phyloP scores from a whole-genome alignment of 2,888 invertebrate genomes.

The Agrochola lota region DNA sequence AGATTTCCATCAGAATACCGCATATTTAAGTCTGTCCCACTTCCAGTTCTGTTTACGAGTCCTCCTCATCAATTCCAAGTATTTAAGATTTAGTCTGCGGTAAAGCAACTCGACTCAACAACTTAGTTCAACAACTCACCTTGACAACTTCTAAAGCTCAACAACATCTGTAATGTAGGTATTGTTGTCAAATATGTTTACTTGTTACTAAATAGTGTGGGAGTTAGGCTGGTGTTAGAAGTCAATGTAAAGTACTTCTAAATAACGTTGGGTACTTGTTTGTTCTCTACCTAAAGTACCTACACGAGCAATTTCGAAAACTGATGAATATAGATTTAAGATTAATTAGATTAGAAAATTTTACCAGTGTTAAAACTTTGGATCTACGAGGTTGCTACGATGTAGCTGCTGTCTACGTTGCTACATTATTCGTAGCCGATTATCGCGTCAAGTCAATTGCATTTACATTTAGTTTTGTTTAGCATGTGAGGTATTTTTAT shows the following conservation, averaged over 20 bases:
- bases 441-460: not conserved
- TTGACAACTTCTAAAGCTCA: conserved; percentile 45
- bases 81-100: conserved; percentile 52
- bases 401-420: conserved; percentile 12
- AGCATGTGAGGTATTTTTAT: not conserved
- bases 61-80: conserved; percentile 59
- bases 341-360: not conserved
- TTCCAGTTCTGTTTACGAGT: conserved; percentile 47
- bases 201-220: conserved; percentile 16
- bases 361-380: not conserved
- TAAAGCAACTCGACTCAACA: conserved; percentile 28
- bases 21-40: conserved; percentile 37
- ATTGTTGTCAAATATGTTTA: conserved; percentile 41
- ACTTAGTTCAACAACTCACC: conserved; percentile 26
- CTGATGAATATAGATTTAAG: not conserved
- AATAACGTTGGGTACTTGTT: conserved; percentile 10
- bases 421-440: conserved; percentile 18
- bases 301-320: not conserved
- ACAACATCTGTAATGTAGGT: conserved; percentile 47
- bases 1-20: conserved; percentile 19
- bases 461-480: not conserved
- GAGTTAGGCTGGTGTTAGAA: conserved; percentile 1
- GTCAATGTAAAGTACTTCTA: conserved; percentile 7
- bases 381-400: conserved; percentile 5
- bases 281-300: not conserved